Base-by-base conservation (phyloP, 1,140 invertebrate genomes). In the Anadara kagoshimensis region DNA sequence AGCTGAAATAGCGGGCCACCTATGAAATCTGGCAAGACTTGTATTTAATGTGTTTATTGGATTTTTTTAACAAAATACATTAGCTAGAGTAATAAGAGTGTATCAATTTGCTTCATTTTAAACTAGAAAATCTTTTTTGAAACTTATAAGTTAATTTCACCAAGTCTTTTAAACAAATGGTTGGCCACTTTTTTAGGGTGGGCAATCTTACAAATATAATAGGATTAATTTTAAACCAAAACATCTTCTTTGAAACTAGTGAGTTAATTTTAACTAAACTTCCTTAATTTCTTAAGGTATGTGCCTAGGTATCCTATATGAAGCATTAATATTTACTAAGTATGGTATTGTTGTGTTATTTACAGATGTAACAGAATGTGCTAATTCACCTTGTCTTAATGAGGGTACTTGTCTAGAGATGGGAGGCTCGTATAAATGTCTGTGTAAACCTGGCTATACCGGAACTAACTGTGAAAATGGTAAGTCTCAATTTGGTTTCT, bases 341-440 rank as follows among this genome's bases (percentile, higher is more conserved):
- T 22, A 14, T 24, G 24, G 14, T 22, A 14, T 24, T 47, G 14
- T 22, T 16, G 18, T 24, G 4, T 62, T 68, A 53, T 16, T 54
- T 72, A 29, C 97, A 61, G 92, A 96, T 87, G 96, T 97, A 88
- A n/a, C 49, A 5, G 73, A 80, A 56, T 98, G 96, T 88, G 41
- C 43, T 51, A 43, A 49, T n/a, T 59, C 68, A 26, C 96, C 96
- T 0, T 98, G 96, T 88, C 94, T 95, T 83, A 98, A 98, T 89
- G 96, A 96, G 0, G 97, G 96, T 0, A 97, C 96, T 0, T 99
- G 97, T 83, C 86, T 97, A 11, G 70, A 67, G 20, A 56, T 68
- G 58, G 22, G 44, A 3, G 93, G 92, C 49, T 92, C 92, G 10
- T 98, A 95, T 89, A 95, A 94, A 1, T 99, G 97, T 90, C 97